These are phyloP conservation scores for Drosophila quadrilineata DNA, from an alignment of 1,140 invertebrate genomes.

Conservation along the genomic window DNA sequence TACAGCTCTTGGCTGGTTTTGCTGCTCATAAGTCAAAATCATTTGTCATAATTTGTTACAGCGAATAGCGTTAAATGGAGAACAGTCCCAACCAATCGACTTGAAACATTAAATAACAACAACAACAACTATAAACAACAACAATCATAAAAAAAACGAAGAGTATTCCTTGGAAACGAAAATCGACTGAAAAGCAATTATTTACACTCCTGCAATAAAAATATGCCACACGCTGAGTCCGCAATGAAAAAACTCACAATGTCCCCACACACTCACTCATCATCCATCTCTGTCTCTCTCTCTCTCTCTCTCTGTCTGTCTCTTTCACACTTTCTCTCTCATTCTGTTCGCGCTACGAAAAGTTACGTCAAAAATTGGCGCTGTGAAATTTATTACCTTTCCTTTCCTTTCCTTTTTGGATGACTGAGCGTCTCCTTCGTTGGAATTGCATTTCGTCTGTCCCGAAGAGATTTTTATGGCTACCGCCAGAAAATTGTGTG, in stretches of 20 bases:
- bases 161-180: slow-evolving; percentile 64
- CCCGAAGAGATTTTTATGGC: slow-evolving; percentile 51
- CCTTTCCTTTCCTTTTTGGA: slow-evolving; percentile 62
- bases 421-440: slow-evolving; percentile 14
- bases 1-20: slow-evolving; percentile 38
- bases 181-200: slow-evolving; percentile 76
- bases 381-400: slow-evolving; percentile 72
- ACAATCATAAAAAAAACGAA: slow-evolving; percentile 25
- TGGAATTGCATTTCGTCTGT: slow-evolving; percentile 39
- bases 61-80: slow-evolving; percentile 9
- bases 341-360: slow-evolving; percentile 3
- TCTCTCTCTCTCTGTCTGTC: background rate
- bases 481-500: slow-evolving; percentile 1
- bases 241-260: background rate
- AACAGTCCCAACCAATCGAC: slow-evolving; percentile 27
- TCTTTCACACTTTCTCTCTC: background rate
- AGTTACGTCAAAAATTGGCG: slow-evolving; percentile 63
- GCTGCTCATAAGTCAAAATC: slow-evolving; percentile 52
- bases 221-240: slow-evolving; percentile 39
- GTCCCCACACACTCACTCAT: no score
- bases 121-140: slow-evolving; percentile 22
- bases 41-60: slow-evolving; percentile 78
- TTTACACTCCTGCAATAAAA: slow-evolving; percentile 76
- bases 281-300: no score
- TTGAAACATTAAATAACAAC: slow-evolving; percentile 41